Evolutionary conservation across 2,888 invertebrate genomes (phyloP), one percentile per base, ranked within the genome.

Genomic region (Drosophila silvestris): DNA sequence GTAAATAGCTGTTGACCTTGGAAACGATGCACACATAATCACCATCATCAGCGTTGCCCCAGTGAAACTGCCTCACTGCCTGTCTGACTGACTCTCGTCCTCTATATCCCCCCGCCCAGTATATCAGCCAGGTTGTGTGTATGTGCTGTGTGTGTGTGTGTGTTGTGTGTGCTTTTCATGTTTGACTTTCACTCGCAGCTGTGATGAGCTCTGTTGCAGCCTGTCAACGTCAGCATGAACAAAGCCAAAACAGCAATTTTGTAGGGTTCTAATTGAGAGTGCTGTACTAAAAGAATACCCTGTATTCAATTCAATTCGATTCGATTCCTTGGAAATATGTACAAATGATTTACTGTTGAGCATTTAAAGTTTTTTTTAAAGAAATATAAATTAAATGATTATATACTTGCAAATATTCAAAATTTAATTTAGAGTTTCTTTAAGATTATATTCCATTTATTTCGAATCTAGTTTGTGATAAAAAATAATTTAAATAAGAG

Each of bases 151-250:
- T 37, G 67, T 57, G 57, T 61, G 51, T 54, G 62, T 64, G 37
- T 50, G 50, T 67, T 66, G 71, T 70, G 59, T 47, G 64, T 65
- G 72, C 68, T 56, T 74, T 80, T 75, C 83, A 73, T 86, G 79
- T 86, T 89, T 80, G 85, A 89, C 86, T 86, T 86, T 86, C 89
- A 89, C 87, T 89, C 73, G 87, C 89, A 86, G 82, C 82, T 85
- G 84, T 76, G 89, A 86, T 82, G 87, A 75, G 79, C 69, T 68
- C 60, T 53, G 64, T 56, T 74, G 79, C 75, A 26, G 79, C 73
- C 78, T 82, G 78, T 80, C 82, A 80, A 59, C 80, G 78, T 62
- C 86, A 85, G 68, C 74, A 69, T 70, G 58, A 52, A 30, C 74
- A 68, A 54, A 26, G 30, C 44, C 63, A 58, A 63, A 62, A n/a